A percentile compares a stretch with the other conserved stretches of the same genome.
phyloP scores from a whole-genome alignment of 2,113 vertebrate genomes.

The Osmerus mordax region DNA sequence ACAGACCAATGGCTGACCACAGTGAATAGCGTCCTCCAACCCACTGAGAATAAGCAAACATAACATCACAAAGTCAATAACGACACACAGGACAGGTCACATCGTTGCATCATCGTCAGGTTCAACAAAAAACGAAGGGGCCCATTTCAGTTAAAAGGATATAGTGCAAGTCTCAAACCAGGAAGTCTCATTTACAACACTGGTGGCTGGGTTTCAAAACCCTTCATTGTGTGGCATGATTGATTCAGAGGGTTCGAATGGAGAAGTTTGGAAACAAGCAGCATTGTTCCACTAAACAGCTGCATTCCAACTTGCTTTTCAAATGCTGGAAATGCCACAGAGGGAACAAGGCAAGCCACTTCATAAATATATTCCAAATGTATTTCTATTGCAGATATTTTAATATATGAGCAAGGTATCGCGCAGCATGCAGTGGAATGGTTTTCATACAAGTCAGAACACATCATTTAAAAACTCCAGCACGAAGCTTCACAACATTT shows the following conservation, averaged over 20 bases:
- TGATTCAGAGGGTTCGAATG: neutral
- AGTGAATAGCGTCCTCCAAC: slow-evolving; percentile 96
- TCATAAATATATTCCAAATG: neutral
- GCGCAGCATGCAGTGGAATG: neutral
- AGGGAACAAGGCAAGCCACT: neutral
- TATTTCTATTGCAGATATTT: neutral
- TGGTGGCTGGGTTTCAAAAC: too few relatives aligned
- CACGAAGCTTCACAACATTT: neutral
- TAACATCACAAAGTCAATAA: slow-evolving; percentile 42
- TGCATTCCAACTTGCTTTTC: neutral
- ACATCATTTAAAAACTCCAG: neutral
- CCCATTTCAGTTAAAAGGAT: neutral
- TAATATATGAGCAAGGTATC: too few relatives aligned
- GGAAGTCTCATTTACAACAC: too few relatives aligned
- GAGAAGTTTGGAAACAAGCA: neutral
- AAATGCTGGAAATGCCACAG: neutral
- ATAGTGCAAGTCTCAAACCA: too few relatives aligned
- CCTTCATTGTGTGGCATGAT: neutral
- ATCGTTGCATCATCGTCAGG: neutral
- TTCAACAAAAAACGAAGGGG: neutral
- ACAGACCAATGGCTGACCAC: slow-evolving; percentile 97
- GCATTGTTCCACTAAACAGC: neutral
- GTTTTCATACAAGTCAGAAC: neutral
- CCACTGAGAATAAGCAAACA: slow-evolving; percentile 77
- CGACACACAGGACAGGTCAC: neutral